Evolutionary conservation across 2,113 vertebrate species (phyloP).

Genomic region (Microtus pennsylvanicus): DNA sequence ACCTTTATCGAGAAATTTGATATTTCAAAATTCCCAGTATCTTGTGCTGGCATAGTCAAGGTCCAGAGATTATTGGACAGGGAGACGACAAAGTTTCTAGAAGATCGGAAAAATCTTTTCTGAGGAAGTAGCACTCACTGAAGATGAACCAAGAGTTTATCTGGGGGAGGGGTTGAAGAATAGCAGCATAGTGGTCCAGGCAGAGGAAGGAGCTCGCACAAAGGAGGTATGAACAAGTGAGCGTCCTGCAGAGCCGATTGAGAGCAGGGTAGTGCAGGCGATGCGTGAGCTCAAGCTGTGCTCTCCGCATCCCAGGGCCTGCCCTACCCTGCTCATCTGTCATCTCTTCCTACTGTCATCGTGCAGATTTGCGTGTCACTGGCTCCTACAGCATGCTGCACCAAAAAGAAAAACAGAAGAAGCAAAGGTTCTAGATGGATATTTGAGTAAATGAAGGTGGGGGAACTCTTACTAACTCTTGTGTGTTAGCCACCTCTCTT

Average conservation of each 20-base stretch:
- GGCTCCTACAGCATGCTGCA: background rate
- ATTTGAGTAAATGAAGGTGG: background rate
- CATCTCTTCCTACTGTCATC: background rate
- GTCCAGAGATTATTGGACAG: background rate
- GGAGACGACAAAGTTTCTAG: background rate
- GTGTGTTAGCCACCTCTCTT: background rate
- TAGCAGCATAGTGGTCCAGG: background rate
- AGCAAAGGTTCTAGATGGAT: background rate
- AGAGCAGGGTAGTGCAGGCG: background rate
- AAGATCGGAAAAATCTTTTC: background rate
- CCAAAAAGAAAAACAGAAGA: background rate
- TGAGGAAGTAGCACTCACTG: background rate
- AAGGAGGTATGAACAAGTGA: background rate
- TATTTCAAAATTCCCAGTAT: background rate
- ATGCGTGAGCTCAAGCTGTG: rapidly evolving
- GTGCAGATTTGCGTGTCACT: background rate
- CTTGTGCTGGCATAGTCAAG: background rate
- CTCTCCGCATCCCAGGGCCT: background rate
- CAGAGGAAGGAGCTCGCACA: background rate
- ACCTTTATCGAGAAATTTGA: background rate
- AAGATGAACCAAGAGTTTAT: background rate
- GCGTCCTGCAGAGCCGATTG: too few species aligned
- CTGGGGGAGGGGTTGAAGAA: background rate
- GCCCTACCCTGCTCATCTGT: background rate
- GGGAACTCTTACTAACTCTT: background rate